These are phyloP conservation scores for Molorchus minor DNA, from an alignment of 2,888 invertebrate species.

Conservation along the genomic window DNA sequence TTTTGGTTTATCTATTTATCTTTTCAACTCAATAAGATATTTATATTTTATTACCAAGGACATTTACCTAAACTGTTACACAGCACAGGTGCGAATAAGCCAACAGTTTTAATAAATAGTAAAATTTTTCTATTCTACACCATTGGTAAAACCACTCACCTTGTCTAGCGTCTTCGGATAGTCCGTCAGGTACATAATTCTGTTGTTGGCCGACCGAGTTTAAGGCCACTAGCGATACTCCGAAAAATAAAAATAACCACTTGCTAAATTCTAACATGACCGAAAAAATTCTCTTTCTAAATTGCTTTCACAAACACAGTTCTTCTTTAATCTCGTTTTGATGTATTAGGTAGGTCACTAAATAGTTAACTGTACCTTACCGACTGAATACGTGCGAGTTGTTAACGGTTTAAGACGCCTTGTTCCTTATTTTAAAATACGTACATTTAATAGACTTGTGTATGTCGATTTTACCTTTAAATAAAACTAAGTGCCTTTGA, in stretches of 20 bases:
- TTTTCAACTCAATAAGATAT: no score
- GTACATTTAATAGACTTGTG: no score
- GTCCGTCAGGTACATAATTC: conserved; percentile 42
- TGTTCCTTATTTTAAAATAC: no score
- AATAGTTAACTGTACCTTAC: conserved; percentile 50
- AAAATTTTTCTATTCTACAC: no score
- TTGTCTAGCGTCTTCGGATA: conserved; percentile 53
- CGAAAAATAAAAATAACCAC: conserved; percentile 67
- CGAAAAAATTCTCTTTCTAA: conserved; percentile 36
- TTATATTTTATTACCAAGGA: no score
- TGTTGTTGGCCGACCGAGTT: conserved; percentile 65
- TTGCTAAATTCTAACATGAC: conserved; percentile 60
- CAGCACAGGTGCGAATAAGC: no score
- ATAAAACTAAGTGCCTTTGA: conserved; percentile 2
- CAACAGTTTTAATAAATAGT: no score
- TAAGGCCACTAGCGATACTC: conserved; percentile 66
- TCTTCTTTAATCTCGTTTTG: neutral
- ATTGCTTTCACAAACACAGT: conserved; percentile 25
- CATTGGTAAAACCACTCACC: conserved; percentile 51
- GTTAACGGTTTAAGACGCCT: conserved; percentile 3
- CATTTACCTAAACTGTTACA: no score
- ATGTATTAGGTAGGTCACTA: conserved; percentile 45
- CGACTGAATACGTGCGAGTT: neutral
- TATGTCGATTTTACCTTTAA: no score
- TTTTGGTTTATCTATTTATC: no score